phyloP scores from a whole-genome alignment of 2,888 invertebrate species.

The Netelia virgata region DNA sequence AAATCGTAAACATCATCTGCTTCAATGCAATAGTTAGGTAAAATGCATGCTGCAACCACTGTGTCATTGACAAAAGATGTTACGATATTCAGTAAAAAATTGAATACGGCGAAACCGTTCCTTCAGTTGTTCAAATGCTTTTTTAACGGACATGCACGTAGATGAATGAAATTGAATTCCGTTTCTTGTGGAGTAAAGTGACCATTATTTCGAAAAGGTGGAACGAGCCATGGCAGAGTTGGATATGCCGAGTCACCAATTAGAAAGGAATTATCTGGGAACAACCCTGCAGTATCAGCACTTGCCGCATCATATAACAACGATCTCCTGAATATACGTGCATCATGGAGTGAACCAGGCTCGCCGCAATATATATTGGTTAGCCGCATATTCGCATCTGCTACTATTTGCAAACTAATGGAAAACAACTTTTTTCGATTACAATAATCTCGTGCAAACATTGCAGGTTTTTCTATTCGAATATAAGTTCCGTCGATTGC shows the following conservation, averaged over 20 bases:
- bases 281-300: not conserved
- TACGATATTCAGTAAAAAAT: conserved; percentile 47
- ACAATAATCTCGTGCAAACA: conserved; percentile 21
- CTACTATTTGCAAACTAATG: conserved; percentile 39
- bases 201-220: conserved; percentile 51
- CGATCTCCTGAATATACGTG: conserved; percentile 47
- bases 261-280: conserved; percentile 44
- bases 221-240: conserved; percentile 39
- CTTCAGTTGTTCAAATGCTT: conserved; percentile 35
- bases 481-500: conserved; percentile 50
- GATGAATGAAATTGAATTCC: conserved; percentile 54
- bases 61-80: conserved; percentile 20
- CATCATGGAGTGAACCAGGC: conserved; percentile 46
- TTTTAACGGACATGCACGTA: conserved; percentile 38
- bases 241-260: conserved; percentile 53
- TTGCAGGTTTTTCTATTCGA: conserved; percentile 27
- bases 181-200: conserved; percentile 28
- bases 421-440: conserved; percentile 54
- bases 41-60: conserved; percentile 39
- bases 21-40: conserved; percentile 44
- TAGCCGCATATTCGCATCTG: conserved; percentile 15
- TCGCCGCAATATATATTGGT: conserved; percentile 45
- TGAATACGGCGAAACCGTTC: conserved; percentile 43
- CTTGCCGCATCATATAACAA: not conserved
- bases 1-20: conserved; percentile 9